Percentiles rank a stretch among this genome's conserved stretches.
phyloP scores from a whole-genome alignment of 2,113 vertebrate genomes.

The Morphnarchus princeps region DNA sequence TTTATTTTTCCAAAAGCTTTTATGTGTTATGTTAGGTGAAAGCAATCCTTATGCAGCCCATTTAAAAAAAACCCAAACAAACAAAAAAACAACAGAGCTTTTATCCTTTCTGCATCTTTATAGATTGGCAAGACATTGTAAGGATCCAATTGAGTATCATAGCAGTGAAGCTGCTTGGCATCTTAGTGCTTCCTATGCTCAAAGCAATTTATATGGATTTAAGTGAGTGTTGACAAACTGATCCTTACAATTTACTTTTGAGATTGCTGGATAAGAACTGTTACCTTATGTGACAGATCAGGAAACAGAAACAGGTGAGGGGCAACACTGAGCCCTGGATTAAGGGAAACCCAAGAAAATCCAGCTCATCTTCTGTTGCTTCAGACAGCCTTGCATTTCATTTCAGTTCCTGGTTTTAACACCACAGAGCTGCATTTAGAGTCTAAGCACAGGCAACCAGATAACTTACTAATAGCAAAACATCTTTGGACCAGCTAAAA shows the following conservation, averaged over 20 bases:
- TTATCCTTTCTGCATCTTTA: neutral
- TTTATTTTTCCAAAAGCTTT: neutral
- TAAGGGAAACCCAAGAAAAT: neutral
- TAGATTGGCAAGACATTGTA: neutral
- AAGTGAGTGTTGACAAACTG: neutral
- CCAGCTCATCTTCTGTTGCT: neutral
- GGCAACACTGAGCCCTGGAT: neutral
- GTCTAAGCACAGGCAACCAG: neutral
- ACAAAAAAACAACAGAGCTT: neutral
- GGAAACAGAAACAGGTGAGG: neutral
- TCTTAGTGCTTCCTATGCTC: neutral
- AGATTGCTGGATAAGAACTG: neutral
- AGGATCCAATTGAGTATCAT: neutral
- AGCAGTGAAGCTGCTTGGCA: neutral
- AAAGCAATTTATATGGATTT: neutral
- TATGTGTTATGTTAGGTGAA: neutral
- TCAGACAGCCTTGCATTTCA: neutral
- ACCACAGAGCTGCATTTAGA: neutral
- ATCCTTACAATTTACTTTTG: neutral
- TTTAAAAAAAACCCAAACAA: neutral
- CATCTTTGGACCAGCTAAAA: neutral
- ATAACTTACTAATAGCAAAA: neutral
- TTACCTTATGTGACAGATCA: neutral
- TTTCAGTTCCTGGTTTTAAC: neutral
- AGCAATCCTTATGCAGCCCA: neutral